Evolutionary conservation across 2,888 invertebrate genomes (phyloP).

Genomic region (Spisula subtruncata): DNA sequence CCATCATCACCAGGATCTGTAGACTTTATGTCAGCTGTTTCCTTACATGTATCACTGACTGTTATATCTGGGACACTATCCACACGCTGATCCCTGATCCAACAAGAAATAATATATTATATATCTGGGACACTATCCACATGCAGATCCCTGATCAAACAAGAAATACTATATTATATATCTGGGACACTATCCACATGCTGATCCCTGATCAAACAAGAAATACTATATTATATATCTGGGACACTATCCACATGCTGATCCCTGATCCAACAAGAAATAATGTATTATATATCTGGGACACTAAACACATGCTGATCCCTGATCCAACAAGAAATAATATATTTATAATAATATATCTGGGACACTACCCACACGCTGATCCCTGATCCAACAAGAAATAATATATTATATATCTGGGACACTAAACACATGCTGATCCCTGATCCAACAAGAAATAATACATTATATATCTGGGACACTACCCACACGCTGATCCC

Average conservation of each 20-base stretch:
- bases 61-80: background rate
- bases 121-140: background rate
- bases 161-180: background rate
- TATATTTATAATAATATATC: background rate
- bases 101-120: background rate
- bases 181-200: background rate
- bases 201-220: background rate
- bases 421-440: too few species aligned
- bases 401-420: background rate
- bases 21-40: background rate
- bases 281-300: background rate
- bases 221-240: background rate
- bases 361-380: background rate
- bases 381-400: background rate
- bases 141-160: background rate
- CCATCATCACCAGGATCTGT: background rate
- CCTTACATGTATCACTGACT: background rate
- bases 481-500: background rate
- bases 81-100: background rate
- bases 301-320: too few species aligned
- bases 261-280: background rate
- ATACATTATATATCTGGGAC: background rate
- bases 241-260: background rate
- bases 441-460: background rate
- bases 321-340: background rate